Evolutionary conservation across 1,140 invertebrate species (phyloP).

Genomic region (Spodoptera litura): DNA sequence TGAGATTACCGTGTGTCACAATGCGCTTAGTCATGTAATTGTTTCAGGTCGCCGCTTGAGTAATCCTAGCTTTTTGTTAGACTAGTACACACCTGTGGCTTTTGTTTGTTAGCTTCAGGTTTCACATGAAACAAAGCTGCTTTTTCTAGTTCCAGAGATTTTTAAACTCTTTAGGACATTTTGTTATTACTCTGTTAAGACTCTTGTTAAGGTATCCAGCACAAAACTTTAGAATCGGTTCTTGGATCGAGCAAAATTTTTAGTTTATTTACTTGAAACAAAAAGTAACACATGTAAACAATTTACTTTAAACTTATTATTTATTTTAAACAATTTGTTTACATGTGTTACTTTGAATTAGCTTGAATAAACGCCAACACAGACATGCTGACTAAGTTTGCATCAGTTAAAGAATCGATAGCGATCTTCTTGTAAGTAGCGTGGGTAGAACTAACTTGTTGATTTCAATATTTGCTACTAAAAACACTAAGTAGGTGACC

Average conservation of each 20-base stretch:
- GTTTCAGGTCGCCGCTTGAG: constrained; percentile 34
- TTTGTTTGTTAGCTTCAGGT: background rate
- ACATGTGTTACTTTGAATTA: too few relatives aligned
- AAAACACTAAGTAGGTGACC: constrained; percentile 32
- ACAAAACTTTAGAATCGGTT: too few relatives aligned
- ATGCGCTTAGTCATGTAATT: constrained; percentile 52
- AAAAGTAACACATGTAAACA: background rate
- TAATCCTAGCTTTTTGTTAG: constrained; percentile 29
- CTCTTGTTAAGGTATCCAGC: too few relatives aligned
- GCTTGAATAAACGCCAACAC: background rate
- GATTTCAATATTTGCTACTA: constrained; percentile 38
- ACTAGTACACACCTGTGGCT: constrained; percentile 34
- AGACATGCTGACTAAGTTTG: background rate
- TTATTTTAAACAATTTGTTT: too few relatives aligned
- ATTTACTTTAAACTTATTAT: too few relatives aligned
- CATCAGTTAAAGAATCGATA: background rate
- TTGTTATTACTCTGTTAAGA: too few relatives aligned
- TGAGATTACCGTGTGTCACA: constrained; percentile 45
- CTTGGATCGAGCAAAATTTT: too few relatives aligned
- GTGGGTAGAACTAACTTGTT: constrained; percentile 34
- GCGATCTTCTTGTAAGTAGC: constrained; percentile 11
- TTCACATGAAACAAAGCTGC: background rate
- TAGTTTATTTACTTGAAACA: too few relatives aligned
- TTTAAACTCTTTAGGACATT: too few relatives aligned
- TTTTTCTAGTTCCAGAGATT: too few relatives aligned